These are phyloP conservation scores for Camponotus vicinus DNA, from an alignment of 1,140 invertebrate species.

Conservation along the genomic window DNA sequence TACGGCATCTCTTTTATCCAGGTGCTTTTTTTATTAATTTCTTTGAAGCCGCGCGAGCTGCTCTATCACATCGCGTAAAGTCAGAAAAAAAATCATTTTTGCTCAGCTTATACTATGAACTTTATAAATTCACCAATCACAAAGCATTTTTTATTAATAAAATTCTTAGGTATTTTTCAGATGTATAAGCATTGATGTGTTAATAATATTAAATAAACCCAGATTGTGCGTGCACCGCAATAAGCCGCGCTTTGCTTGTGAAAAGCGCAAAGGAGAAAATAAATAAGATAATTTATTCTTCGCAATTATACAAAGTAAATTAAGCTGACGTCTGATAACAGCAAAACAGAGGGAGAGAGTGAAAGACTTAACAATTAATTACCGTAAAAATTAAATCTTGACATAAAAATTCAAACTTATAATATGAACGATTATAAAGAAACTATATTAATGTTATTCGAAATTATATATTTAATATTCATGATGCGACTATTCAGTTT, in stretches of 20 bases:
- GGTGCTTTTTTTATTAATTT: slow-evolving; percentile 26
- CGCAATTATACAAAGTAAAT: not conserved
- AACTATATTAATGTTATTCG: not conserved
- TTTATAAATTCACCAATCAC: not conserved
- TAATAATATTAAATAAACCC: slow-evolving; percentile 17
- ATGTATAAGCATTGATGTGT: slow-evolving; percentile 28
- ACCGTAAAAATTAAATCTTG: not conserved
- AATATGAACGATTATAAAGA: not conserved
- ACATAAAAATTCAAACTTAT: not conserved
- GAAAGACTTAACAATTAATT: slow-evolving; percentile 1
- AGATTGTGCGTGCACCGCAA: not conserved
- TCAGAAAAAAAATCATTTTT: slow-evolving; percentile 8
- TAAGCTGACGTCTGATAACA: not conserved
- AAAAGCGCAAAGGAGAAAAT: not conserved
- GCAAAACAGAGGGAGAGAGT: not conserved
- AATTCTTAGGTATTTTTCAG: slow-evolving; percentile 53
- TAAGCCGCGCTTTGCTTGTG: not conserved
- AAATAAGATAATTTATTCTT: slow-evolving; percentile 14
- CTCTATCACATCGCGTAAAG: not conserved
- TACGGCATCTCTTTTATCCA: not conserved
- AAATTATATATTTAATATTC: not conserved
- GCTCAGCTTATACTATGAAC: slow-evolving; percentile 5
- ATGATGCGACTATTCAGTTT: too few species aligned
- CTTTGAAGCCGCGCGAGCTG: not conserved
- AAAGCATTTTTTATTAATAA: slow-evolving; percentile 68